Percentiles rank a stretch among this genome's conserved stretches.
Conservation (phyloP, 2,888 invertebrate genomes). For the Neuroscelio doddi region DNA sequence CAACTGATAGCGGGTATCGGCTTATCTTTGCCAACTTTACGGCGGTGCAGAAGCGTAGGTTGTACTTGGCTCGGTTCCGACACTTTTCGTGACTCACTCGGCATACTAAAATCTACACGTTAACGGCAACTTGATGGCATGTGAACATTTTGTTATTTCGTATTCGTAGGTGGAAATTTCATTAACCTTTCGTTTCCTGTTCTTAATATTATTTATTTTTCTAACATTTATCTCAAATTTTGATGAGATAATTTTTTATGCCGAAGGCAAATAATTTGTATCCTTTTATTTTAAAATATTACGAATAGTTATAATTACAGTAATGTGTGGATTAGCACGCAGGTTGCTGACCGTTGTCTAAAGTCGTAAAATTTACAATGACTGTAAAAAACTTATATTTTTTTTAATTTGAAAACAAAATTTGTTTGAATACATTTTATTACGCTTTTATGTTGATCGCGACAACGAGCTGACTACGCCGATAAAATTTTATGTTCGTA, state of each 20-base stretch:
- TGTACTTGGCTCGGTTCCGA: conserved; percentile 46
- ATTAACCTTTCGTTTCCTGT: conserved; percentile 39
- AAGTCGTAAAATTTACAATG: conserved; percentile 19
- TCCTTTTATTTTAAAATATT: too few relatives aligned
- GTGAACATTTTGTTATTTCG: conserved; percentile 47
- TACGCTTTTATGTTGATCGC: conserved; percentile 24
- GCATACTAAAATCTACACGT: conserved; percentile 46
- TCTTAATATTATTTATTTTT: too few relatives aligned
- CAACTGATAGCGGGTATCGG: conserved; percentile 39
- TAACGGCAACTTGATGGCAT: conserved; percentile 45
- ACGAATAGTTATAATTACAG: too few relatives aligned
- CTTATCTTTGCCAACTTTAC: conserved; percentile 46
- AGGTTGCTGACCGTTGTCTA: not conserved
- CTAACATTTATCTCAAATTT: too few relatives aligned
- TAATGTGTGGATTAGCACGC: too few relatives aligned
- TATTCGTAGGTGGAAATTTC: conserved; percentile 42
- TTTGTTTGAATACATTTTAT: conserved; percentile 31
- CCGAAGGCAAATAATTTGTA: too few relatives aligned
- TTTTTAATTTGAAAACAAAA: conserved; percentile 26
- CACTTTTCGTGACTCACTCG: conserved; percentile 47
- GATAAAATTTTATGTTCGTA: conserved; percentile 40
- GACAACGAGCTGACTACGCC: conserved; percentile 22
- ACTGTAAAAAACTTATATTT: conserved; percentile 12
- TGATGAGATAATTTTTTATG: too few relatives aligned
- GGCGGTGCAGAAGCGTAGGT: conserved; percentile 47